Conservation (phyloP, 2,113 vertebrate genomes). For the Hemiprocne comata region DNA sequence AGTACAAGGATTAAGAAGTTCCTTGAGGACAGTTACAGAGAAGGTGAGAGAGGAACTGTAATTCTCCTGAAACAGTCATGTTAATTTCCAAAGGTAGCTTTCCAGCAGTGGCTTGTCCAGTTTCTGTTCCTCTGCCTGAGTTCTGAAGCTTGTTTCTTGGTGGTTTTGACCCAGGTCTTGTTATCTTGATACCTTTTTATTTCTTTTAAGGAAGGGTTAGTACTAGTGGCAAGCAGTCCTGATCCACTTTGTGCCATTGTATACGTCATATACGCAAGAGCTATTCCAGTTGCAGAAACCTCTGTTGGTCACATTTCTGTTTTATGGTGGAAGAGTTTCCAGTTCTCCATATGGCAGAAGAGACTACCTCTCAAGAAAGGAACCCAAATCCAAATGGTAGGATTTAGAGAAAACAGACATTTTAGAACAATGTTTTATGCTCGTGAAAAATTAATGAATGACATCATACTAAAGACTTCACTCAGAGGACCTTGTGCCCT, state of each 20-base stretch:
- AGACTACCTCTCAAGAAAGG: background rate
- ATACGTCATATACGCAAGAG: background rate
- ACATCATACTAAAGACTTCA: background rate
- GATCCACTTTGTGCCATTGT: constrained; percentile 19
- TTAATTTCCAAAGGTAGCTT: constrained; percentile 18
- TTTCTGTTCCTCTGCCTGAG: background rate
- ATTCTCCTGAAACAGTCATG: background rate
- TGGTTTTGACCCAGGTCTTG: background rate
- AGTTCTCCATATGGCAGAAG: background rate
- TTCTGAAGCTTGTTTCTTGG: background rate
- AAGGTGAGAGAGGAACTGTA: background rate
- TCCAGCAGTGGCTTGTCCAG: background rate
- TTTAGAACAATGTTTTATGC: background rate
- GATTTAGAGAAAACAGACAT: background rate
- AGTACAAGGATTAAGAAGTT: background rate
- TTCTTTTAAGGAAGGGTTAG: background rate
- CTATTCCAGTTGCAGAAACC: constrained; percentile 2
- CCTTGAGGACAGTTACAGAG: background rate
- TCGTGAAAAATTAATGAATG: background rate
- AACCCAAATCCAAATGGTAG: background rate
- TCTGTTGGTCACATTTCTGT: background rate
- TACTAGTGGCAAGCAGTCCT: constrained; percentile 12
- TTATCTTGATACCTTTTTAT: background rate
- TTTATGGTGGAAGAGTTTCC: background rate
- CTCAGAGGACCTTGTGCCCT: background rate